A percentile compares a stretch with the other conserved stretches of the same genome.
Conservation (phyloP, 1,140 invertebrate species). For the Tribolium madens region DNA sequence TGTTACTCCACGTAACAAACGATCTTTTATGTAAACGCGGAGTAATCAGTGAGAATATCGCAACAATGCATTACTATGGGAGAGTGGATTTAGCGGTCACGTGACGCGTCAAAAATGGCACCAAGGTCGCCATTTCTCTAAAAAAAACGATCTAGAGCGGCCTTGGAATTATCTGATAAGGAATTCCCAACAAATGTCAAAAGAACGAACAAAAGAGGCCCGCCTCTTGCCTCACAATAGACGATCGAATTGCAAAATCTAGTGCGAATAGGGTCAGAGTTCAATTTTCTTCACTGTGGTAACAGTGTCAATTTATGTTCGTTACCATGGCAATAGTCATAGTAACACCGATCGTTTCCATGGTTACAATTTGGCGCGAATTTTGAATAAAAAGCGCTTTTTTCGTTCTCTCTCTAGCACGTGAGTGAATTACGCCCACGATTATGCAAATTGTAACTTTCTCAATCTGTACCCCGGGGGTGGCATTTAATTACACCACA, state of each 20-base stretch:
- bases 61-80: background rate
- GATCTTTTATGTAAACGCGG: slow-evolving; percentile 6
- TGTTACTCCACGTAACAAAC: slow-evolving; percentile 1
- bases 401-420: background rate
- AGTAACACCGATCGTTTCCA: no score
- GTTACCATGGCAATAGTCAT: no score
- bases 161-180: background rate
- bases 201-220: background rate
- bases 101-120: background rate
- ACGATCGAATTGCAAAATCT: background rate
- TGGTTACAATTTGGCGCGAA: background rate
- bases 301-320: no score
- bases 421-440: slow-evolving; percentile 21
- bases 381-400: background rate
- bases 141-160: background rate
- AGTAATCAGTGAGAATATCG: slow-evolving; percentile 16
- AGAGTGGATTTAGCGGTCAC: background rate
- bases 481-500: slow-evolving; percentile 35
- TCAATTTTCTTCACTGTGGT: background rate
- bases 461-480: slow-evolving; percentile 14
- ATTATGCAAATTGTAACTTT: slow-evolving; percentile 27
- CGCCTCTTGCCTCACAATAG: background rate
- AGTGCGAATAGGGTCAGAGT: background rate
- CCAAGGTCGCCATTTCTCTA: background rate
- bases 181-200: background rate